These are phyloP conservation scores for Acanthopleura granulata DNA, from an alignment of 2,888 invertebrate species.

Conservation along the genomic window DNA sequence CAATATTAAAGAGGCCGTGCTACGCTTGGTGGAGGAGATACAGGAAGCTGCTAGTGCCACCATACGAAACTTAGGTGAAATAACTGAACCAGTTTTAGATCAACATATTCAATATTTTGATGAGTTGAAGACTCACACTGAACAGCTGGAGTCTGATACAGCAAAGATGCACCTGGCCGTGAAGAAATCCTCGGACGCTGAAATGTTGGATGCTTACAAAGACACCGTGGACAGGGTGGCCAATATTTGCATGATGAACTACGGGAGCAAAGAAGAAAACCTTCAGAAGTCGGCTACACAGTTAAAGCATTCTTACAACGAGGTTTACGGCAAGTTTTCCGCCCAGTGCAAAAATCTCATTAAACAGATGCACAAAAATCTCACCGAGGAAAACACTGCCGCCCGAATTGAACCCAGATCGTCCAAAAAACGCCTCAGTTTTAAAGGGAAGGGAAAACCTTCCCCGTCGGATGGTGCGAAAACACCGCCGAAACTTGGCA, in stretches of 20 bases:
- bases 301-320: neutral
- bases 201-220: constrained; percentile 8
- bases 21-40: neutral
- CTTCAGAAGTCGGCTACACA: neutral
- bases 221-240: neutral
- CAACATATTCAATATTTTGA: neutral
- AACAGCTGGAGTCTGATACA: neutral
- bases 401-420: neutral
- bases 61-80: neutral
- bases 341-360: neutral
- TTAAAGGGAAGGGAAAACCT: neutral
- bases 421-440: neutral
- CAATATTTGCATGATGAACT: neutral
- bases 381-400: neutral
- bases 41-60: neutral
- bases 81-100: constrained; percentile 1
- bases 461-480: neutral
- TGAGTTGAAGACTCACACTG: neutral
- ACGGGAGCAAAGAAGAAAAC: neutral
- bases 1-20: neutral
- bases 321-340: neutral
- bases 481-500: neutral
- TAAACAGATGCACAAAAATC: neutral
- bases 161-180: neutral
- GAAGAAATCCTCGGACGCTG: neutral